Conservation (phyloP, 2,113 vertebrate genomes). For the Paedocypris sp. region DNA sequence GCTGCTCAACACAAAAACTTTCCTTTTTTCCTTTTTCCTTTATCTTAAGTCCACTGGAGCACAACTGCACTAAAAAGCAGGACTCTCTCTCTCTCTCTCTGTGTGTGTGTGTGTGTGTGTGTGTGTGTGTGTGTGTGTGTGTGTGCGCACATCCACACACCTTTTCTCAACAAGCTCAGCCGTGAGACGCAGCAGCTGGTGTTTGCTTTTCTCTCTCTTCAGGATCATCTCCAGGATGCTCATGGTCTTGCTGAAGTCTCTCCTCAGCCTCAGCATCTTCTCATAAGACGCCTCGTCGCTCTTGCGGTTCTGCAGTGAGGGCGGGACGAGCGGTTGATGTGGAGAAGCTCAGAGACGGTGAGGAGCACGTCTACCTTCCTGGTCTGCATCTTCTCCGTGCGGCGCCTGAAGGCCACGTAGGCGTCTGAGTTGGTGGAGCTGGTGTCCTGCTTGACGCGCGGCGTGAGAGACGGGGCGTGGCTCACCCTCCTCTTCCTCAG, state of each 20-base stretch:
- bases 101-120: no score
- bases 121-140: background rate
- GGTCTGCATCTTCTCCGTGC: conserved; percentile 93
- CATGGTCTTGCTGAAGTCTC: conserved; percentile 85
- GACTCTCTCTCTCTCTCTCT: no score
- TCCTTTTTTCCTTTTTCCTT: no score
- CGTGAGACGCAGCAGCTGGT: conserved; percentile 82
- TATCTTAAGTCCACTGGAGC: no score
- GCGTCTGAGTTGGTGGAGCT: conserved; percentile 86
- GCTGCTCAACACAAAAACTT: no score
- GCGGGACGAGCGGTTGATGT: no score
- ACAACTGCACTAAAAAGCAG: no score
- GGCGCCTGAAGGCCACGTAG: conserved; percentile 84
- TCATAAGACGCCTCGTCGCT: conserved; percentile 90
- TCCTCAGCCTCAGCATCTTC: conserved; percentile 85
- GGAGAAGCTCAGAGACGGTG: background rate
- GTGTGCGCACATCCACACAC: conserved; percentile 37
- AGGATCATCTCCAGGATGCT: conserved; percentile 93
- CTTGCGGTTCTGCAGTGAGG: conserved; percentile 75
- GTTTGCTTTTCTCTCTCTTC: conserved; percentile 82
- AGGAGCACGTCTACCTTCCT: conserved; percentile 67
- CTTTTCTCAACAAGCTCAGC: conserved; percentile 88
- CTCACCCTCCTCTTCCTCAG: conserved; percentile 83
- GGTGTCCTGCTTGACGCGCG: conserved; percentile 81
- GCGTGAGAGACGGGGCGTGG: conserved; percentile 74